Evolutionary conservation across 1,140 invertebrate species (phyloP).

Genomic region (Drosophila ficusphila): DNA sequence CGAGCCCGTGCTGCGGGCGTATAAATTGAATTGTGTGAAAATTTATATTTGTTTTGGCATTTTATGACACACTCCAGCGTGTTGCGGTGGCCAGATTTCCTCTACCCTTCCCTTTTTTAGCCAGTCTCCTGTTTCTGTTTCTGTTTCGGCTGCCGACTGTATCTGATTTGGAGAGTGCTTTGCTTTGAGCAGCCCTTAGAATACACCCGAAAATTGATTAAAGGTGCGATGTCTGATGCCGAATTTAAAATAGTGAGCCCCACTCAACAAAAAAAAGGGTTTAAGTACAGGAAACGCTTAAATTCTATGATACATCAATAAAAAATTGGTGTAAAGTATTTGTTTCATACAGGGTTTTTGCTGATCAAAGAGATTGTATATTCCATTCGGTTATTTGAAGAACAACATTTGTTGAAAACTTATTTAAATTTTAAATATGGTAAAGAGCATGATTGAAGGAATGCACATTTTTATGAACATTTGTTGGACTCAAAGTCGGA

Average conservation of each 20-base stretch:
- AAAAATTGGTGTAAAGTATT: too few relatives aligned
- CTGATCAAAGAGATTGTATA: too few relatives aligned
- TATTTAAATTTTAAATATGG: neutral
- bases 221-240: conserved; percentile 54
- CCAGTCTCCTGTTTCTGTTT: conserved; percentile 8
- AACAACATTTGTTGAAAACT: neutral
- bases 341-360: too few relatives aligned
- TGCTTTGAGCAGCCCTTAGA: conserved; percentile 6
- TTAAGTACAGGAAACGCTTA: neutral
- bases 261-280: conserved; percentile 1
- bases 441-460: too few relatives aligned
- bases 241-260: conserved; percentile 63
- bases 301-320: too few relatives aligned
- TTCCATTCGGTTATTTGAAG: too few relatives aligned
- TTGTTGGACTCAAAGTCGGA: too few relatives aligned
- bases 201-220: conserved; percentile 56
- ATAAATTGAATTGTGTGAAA: conserved; percentile 76
- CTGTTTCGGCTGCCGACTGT: conserved; percentile 27
- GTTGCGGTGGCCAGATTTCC: conserved; percentile 43
- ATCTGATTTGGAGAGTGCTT: conserved; percentile 27
- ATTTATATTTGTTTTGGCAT: conserved; percentile 73
- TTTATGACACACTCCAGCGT: conserved; percentile 68
- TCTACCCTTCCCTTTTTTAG: neutral
- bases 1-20: conserved; percentile 30
- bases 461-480: too few relatives aligned